A percentile compares a stretch with the other conserved stretches of the same genome.
Conservation (phyloP, 2,113 vertebrate genomes). For the Phylloscopus whistleri region DNA sequence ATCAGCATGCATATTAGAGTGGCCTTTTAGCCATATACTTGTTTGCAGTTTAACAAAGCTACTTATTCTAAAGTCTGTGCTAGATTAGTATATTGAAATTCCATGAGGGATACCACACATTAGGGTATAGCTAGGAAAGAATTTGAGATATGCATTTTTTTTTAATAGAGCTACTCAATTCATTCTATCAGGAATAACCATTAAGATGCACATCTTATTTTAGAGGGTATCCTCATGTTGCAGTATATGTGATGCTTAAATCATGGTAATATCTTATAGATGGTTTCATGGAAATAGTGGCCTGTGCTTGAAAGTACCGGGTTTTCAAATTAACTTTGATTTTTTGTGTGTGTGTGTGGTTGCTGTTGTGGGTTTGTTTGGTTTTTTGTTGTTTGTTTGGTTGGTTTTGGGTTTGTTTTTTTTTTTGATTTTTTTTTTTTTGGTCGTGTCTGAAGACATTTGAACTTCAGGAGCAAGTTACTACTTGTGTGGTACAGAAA, state of each 20-base stretch:
- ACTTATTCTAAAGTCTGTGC: slow-evolving; percentile 37
- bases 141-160: slow-evolving; percentile 36
- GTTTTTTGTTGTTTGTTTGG: neutral
- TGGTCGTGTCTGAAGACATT: neutral
- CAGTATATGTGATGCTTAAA: slow-evolving; percentile 19
- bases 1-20: neutral
- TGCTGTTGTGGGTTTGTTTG: neutral
- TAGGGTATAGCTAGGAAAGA: slow-evolving; percentile 46
- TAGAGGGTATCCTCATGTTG: slow-evolving; percentile 37
- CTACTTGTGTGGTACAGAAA: neutral
- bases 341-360: no score
- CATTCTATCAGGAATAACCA: slow-evolving; percentile 53
- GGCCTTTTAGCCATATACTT: slow-evolving; percentile 29
- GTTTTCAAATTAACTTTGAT: slow-evolving; percentile 2
- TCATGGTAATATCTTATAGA: slow-evolving; percentile 30
- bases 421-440: neutral
- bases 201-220: slow-evolving; percentile 41
- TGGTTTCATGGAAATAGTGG: slow-evolving; percentile 24
- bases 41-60: slow-evolving; percentile 44
- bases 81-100: slow-evolving; percentile 45
- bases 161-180: neutral
- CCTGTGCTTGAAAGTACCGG: neutral
- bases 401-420: neutral
- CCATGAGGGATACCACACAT: slow-evolving; percentile 27
- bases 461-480: neutral